These are phyloP conservation scores for Cynopterus brachyotis DNA, from an alignment of 2,113 vertebrate species.

Conservation along the genomic window DNA sequence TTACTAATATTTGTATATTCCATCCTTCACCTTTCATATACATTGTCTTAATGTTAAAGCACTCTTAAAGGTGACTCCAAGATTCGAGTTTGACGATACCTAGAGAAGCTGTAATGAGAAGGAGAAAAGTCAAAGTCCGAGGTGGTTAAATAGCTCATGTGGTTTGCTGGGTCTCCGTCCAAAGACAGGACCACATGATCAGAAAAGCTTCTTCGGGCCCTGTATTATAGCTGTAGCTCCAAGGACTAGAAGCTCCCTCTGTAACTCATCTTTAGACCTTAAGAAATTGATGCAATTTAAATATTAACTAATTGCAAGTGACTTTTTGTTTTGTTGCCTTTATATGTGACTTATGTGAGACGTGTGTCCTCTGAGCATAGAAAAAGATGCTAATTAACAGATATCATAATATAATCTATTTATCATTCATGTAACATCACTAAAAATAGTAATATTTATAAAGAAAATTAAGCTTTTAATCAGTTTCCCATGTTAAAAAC, in stretches of 20 bases:
- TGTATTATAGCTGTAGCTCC: neutral
- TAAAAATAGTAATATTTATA: neutral
- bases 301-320: neutral
- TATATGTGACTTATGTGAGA: neutral
- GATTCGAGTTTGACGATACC: neutral
- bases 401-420: neutral
- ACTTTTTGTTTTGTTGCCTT: neutral
- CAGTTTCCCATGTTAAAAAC: neutral
- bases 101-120: neutral
- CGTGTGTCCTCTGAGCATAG: neutral
- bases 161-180: neutral
- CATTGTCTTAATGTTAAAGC: neutral
- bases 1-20: neutral
- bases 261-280: neutral
- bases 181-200: rapidly evolving
- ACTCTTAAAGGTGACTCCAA: neutral
- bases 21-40: neutral
- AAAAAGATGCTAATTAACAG: neutral
- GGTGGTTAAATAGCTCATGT: neutral
- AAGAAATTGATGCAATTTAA: neutral
- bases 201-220: neutral
- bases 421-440: neutral
- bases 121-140: neutral
- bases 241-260: neutral
- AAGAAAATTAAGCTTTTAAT: slow-evolving; percentile 1